Evolutionary conservation across 2,888 invertebrate genomes (phyloP).

Genomic region (Pachliopta kotzebuea): DNA sequence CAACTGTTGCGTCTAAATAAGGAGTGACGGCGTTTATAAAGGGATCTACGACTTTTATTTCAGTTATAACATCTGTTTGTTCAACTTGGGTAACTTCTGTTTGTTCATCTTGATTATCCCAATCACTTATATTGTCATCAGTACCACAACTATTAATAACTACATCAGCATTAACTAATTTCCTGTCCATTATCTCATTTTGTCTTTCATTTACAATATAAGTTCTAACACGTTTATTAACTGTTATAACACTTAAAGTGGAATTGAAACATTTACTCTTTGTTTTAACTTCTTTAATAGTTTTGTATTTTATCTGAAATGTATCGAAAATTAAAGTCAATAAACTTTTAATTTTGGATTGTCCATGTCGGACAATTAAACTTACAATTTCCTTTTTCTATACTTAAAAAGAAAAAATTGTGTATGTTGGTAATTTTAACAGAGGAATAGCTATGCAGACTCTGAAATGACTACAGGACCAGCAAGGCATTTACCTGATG

Average conservation of each 20-base stretch:
- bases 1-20: background rate
- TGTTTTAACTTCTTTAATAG: slow-evolving; percentile 47
- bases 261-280: slow-evolving; percentile 40
- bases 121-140: slow-evolving; percentile 4
- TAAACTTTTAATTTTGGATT: too few relatives aligned
- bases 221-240: slow-evolving; percentile 42
- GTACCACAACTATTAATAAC: background rate
- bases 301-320: slow-evolving; percentile 42
- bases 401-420: too few relatives aligned
- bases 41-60: background rate
- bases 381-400: too few relatives aligned
- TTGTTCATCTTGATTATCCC: too few relatives aligned
- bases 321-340: slow-evolving; percentile 5
- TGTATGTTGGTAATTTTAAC: too few relatives aligned
- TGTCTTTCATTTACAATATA: slow-evolving; percentile 32
- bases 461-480: too few relatives aligned
- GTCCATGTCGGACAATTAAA: too few relatives aligned
- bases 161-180: background rate
- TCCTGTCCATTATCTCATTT: slow-evolving; percentile 4
- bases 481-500: too few relatives aligned
- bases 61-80: background rate
- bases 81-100: background rate
- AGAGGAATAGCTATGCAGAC: too few relatives aligned
- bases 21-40: background rate
- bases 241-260: slow-evolving; percentile 38